Evolutionary conservation across 2,797 vertebrate species (phyloP).

Genomic region (Bothrops alternatus): DNA sequence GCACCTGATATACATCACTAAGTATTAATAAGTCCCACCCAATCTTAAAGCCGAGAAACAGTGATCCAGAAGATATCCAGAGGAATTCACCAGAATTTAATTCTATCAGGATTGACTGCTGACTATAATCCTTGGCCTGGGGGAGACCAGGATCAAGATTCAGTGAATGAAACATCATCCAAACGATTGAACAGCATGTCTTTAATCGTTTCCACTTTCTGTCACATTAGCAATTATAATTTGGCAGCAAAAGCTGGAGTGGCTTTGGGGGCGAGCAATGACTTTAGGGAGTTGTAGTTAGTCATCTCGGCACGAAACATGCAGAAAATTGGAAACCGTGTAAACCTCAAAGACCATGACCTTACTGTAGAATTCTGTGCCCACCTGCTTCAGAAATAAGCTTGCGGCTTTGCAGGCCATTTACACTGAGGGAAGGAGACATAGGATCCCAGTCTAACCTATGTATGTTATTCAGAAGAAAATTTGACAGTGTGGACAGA

Average conservation of each 20-base stretch:
- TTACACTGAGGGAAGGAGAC: not conserved
- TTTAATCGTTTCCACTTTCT: not conserved
- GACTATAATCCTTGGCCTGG: not conserved
- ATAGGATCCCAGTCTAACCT: not conserved
- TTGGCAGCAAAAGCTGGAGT: not conserved
- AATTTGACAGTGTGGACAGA: rapidly evolving
- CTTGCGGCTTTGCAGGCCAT: no score
- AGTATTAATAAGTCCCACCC: no score
- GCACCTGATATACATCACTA: no score
- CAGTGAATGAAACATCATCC: not conserved
- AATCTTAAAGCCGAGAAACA: not conserved
- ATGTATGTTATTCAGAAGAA: not conserved
- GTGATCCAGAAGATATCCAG: not conserved
- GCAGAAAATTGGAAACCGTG: not conserved
- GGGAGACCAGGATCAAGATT: not conserved
- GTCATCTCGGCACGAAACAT: not conserved
- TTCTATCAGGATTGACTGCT: not conserved
- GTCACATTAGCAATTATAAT: not conserved
- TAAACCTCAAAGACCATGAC: not conserved
- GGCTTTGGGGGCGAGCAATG: not conserved
- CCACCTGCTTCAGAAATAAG: not conserved
- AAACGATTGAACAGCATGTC: not conserved
- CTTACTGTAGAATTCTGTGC: not conserved
- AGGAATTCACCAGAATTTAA: not conserved
- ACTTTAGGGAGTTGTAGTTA: not conserved